Conservation (phyloP, 2,113 vertebrate genomes). For the Lucifuga dentata region DNA sequence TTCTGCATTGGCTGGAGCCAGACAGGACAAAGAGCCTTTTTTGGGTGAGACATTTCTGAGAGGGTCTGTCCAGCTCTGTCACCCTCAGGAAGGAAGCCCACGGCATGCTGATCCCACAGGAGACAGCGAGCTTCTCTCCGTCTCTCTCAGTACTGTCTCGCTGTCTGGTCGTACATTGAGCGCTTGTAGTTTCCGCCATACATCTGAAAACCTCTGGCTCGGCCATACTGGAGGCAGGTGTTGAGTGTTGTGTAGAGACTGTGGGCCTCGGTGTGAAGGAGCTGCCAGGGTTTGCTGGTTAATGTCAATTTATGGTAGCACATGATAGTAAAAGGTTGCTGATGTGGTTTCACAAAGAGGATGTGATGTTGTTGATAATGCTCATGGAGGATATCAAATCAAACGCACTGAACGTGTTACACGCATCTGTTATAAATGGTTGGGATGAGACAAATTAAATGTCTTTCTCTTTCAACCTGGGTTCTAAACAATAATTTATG, state of each 20-base stretch:
- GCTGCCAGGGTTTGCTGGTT: slow-evolving; percentile 13
- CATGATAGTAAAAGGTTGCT: slow-evolving; percentile 5
- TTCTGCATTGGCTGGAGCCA: slow-evolving; percentile 49
- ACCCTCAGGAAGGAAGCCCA: slow-evolving; percentile 69
- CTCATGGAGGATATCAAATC: not conserved
- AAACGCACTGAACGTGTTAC: not conserved
- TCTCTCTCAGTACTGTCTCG: slow-evolving; percentile 60
- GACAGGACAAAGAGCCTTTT: slow-evolving; percentile 69
- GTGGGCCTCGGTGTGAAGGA: not conserved
- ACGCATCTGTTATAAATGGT: not conserved
- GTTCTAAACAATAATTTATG: too few relatives aligned
- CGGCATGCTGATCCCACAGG: slow-evolving; percentile 63
- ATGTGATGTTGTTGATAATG: not conserved
- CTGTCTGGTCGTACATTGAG: slow-evolving; percentile 2
- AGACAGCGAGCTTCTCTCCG: slow-evolving; percentile 44
- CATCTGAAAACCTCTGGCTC: slow-evolving; percentile 65
- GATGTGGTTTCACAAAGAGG: not conserved
- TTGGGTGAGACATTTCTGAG: slow-evolving; percentile 68
- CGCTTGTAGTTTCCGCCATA: slow-evolving; percentile 24
- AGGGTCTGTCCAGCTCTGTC: slow-evolving; percentile 55
- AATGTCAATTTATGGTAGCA: slow-evolving; percentile 3
- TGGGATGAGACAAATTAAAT: too few relatives aligned
- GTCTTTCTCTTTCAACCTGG: too few relatives aligned
- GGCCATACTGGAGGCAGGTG: slow-evolving; percentile 26
- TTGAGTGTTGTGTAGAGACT: not conserved